These are phyloP conservation scores for Boleophthalmus pectinirostris DNA, from an alignment of 2,113 vertebrate species.

Conservation along the genomic window DNA sequence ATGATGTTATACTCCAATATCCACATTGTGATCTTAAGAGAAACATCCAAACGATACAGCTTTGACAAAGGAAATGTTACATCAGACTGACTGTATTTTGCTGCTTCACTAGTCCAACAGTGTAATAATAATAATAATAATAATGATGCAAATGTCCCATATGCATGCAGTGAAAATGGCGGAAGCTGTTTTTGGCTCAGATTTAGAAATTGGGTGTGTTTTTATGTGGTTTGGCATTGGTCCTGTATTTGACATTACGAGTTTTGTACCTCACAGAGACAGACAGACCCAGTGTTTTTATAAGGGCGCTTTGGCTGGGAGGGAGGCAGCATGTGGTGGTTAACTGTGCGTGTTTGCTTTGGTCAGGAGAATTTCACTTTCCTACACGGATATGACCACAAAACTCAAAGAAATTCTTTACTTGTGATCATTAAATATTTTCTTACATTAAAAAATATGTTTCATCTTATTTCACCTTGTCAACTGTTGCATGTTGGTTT, in stretches of 20 bases:
- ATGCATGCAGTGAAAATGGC: constrained; percentile 1
- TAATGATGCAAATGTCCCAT: neutral
- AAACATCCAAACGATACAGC: too few species aligned
- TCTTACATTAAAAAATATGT: neutral
- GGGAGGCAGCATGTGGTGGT: constrained; percentile 14
- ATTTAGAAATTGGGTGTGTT: constrained; percentile 8
- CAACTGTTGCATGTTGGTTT: too few species aligned
- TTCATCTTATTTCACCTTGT: too few species aligned
- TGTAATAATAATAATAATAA: neutral
- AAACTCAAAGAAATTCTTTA: neutral
- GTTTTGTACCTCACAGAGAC: constrained; percentile 11
- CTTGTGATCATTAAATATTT: neutral
- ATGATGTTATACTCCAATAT: too few species aligned
- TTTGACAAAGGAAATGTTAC: neutral
- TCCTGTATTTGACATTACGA: constrained; percentile 20
- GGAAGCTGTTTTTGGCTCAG: neutral
- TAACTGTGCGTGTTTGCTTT: constrained; percentile 4
- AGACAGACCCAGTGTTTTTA: constrained; percentile 5
- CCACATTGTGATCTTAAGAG: too few species aligned
- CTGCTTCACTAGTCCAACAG: neutral
- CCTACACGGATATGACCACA: neutral
- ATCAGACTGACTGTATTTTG: neutral
- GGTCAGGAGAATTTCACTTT: neutral
- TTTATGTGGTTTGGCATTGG: constrained; percentile 19
- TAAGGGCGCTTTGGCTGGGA: neutral